Base-by-base conservation (phyloP, 2,888 invertebrate species). In the Hyles lineata region DNA sequence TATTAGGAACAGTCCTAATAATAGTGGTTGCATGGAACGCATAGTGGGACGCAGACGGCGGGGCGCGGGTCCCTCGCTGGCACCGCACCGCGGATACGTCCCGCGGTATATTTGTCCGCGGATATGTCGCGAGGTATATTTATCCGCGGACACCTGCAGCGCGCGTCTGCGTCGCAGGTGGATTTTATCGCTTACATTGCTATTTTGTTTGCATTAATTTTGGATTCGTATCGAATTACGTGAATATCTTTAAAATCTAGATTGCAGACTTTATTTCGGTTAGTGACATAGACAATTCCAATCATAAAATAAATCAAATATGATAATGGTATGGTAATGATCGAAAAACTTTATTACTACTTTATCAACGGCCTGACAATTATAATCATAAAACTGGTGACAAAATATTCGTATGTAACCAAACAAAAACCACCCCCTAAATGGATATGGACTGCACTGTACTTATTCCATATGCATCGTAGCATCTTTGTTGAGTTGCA, bases 31-130 rank as follows among this genome's bases (percentile, higher is more conserved):
- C 81, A 80, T 79, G 78, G 79, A 78, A 78, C 78, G 76, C 77
- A 77, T 78, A 79, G 80, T 79, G 79, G 75, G 76, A 72, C 70
- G 80, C 87, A 89, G 88, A 89, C 89, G 88, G 89, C 85, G 75
- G 82, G 88, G 87, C 88, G 87, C 83, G 84, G 69, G 80, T 78
- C 69, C 58, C 62, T 9, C 23, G 76, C 79, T 86, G 86, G 87
- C 88, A 85, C 73, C 75, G 76, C 61, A 75, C 72, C 78, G 74
- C 85, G 81, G 85, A 84, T 82, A 81, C 82, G 78, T 77, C 79
- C 43, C 35, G 43, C 35, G 35, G 23, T 67, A 67, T 67, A 25
- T 67, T 50, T 67, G 76, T 77, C 43, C 2, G 11, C 85, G 81
- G 85, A 84, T 82, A 81, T 83, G 77, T 77, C 79, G 43, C 35